Base-by-base conservation (phyloP, 64 coral and sea anemone genomes). In the Actinia equina region DNA sequence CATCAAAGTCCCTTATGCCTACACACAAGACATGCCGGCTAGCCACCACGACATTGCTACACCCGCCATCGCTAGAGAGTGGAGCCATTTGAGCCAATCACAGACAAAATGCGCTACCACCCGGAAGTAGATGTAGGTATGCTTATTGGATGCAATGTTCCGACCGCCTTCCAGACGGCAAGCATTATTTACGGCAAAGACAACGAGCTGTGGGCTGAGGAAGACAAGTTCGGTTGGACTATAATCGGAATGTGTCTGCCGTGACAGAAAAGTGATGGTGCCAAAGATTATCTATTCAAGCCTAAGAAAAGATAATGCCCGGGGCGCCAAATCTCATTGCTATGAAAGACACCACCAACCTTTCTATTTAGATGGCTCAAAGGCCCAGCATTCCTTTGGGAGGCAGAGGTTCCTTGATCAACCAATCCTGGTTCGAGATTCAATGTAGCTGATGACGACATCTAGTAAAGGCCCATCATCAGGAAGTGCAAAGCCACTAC, bases 61-160 rank as follows among this genome's bases (percentile, higher is more conserved):
- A 37, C 88, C 82, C 82, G 8, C 67, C 4, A 45, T 84, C 49
- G 82, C 89, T 42, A 84, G 54, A 27, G 44, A 85, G 20, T 91
- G 89, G 89, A 79, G 71, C 55, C 89, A 91, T n/a, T 20, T 86
- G 26, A 53, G n/a, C 67, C 71, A 22, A 91, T 91, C 70, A 61
- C 89, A 23, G 69, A 78, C 83, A 77, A 77, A 17, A 85, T 91
- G 13, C 53, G 27, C 8, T 74, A 91, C 83, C 64, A 41, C 17
- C 37, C 82, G 18, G 83, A 86, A 37, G 58, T 86, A 16, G 71
- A 91, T 2, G 84, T 91, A 41, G 89, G 82, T 2, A 57, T 91
- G 41, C 89, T 91, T 11, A 91, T 91, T 19, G 83, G 83, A 16
- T 54, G 89, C 8, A 90, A 90, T 25, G 82, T 90, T 23, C 89